Evolutionary conservation across 2,888 invertebrate species (phyloP).

Genomic region (Ophion costatus): DNA sequence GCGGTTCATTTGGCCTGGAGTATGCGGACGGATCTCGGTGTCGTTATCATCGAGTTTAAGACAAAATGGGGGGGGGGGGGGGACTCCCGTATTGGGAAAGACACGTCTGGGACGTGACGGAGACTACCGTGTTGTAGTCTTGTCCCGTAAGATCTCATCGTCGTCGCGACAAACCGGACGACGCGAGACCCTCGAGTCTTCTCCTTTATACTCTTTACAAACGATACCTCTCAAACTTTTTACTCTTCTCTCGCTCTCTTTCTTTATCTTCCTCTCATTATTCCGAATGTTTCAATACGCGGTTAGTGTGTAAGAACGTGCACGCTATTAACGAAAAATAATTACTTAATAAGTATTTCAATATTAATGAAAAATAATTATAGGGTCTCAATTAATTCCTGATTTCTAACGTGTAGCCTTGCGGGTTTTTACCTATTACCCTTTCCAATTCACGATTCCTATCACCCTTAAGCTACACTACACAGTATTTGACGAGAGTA

Average conservation of each 20-base stretch:
- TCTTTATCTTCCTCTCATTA: slow-evolving; percentile 12
- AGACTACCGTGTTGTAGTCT: slow-evolving; percentile 46
- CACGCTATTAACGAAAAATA: no score
- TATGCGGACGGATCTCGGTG: background rate
- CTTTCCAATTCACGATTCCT: no score
- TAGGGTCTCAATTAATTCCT: no score
- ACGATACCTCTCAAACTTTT: slow-evolving; percentile 24
- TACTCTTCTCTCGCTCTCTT: slow-evolving; percentile 13
- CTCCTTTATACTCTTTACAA: slow-evolving; percentile 24
- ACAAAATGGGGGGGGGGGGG: slow-evolving; percentile 14
- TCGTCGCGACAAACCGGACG: slow-evolving; percentile 65
- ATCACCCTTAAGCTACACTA: no score
- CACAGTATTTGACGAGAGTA: no score
- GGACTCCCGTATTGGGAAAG: slow-evolving; percentile 32
- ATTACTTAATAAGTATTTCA: no score
- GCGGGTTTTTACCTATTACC: no score
- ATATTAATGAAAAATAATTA: no score
- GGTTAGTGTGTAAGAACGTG: slow-evolving; percentile 14
- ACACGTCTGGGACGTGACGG: slow-evolving; percentile 20
- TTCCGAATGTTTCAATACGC: slow-evolving; percentile 21
- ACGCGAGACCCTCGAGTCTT: slow-evolving; percentile 31
- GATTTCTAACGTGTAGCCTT: no score
- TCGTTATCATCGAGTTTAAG: slow-evolving; percentile 4
- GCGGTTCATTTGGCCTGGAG: no score
- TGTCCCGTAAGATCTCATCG: slow-evolving; percentile 54